Evolutionary conservation across 92 coral and sea anemone species (phyloP).

Genomic region (Pocillopora meandrina): DNA sequence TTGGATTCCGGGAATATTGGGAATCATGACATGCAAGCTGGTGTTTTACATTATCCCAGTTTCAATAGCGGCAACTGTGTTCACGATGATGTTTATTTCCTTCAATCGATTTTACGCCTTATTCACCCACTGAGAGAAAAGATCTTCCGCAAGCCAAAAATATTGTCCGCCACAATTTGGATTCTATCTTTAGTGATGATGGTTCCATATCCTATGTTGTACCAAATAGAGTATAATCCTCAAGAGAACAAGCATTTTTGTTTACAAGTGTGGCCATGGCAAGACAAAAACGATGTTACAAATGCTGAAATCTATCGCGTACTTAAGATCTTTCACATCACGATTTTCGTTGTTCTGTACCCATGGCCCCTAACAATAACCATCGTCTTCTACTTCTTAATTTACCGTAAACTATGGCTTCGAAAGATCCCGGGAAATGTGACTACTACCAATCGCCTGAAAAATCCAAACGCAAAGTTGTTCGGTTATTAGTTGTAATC

Average conservation of each 20-base stretch:
- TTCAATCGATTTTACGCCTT: constrained; percentile 47
- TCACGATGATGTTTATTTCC: constrained; percentile 47
- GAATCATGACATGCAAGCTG: constrained; percentile 33
- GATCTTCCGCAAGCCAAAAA: constrained; percentile 38
- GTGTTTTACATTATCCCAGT: constrained; percentile 36
- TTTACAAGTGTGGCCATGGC: constrained; percentile 35
- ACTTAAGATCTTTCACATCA: constrained; percentile 37
- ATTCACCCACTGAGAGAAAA: constrained; percentile 39
- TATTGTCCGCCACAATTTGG: constrained; percentile 44
- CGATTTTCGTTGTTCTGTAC: constrained; percentile 34
- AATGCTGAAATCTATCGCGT: neutral
- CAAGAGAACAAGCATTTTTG: neutral
- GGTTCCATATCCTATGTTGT: constrained; percentile 6
- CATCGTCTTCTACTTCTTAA: constrained; percentile 33
- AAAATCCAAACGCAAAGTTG: constrained; percentile 36
- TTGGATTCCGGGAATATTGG: constrained; percentile 44
- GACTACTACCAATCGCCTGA: constrained; percentile 43
- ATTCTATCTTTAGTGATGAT: constrained; percentile 30
- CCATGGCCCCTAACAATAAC: constrained; percentile 34
- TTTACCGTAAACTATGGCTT: constrained; percentile 47
- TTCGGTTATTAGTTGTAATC: constrained; percentile 32
- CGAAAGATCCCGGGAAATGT: constrained; percentile 53
- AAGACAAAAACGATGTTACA: neutral
- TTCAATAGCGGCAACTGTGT: constrained; percentile 47
- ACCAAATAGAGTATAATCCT: neutral